Conservation (phyloP, 2,113 vertebrate genomes). For the Macroglossus sobrinus region DNA sequence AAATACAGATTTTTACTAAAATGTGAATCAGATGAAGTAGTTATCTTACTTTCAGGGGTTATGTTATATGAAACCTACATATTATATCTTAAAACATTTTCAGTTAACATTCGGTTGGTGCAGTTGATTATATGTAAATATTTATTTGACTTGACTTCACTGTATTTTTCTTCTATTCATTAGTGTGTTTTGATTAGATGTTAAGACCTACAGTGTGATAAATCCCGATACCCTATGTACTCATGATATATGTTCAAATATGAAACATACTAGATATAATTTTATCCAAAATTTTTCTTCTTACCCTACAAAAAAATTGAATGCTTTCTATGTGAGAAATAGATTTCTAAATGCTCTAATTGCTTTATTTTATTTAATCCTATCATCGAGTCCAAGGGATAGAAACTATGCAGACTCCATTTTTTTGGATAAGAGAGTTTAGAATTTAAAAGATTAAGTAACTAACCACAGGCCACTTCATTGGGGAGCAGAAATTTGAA, state of each 20-base stretch:
- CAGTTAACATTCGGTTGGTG: background rate
- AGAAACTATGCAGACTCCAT: background rate
- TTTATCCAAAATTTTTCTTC: background rate
- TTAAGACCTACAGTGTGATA: background rate
- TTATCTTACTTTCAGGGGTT: background rate
- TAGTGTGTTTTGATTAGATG: background rate
- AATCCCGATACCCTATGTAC: background rate
- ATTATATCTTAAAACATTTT: background rate
- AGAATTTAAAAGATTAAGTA: background rate
- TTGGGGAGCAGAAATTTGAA: background rate
- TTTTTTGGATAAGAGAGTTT: background rate
- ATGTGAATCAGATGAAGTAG: background rate
- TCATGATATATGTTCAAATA: background rate
- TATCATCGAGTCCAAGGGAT: background rate
- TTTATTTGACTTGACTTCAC: background rate
- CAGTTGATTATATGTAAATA: background rate
- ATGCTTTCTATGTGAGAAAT: background rate
- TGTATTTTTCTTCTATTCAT: background rate
- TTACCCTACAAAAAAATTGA: background rate
- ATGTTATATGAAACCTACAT: background rate
- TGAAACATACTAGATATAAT: background rate
- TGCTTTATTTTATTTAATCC: background rate
- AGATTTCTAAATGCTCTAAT: background rate
- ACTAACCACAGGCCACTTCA: background rate
- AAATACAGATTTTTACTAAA: background rate